A percentile compares a stretch with the other conserved stretches of the same genome.
phyloP scores from a whole-genome alignment of 2,113 vertebrate species.

The Xiphorhynchus elegans region DNA sequence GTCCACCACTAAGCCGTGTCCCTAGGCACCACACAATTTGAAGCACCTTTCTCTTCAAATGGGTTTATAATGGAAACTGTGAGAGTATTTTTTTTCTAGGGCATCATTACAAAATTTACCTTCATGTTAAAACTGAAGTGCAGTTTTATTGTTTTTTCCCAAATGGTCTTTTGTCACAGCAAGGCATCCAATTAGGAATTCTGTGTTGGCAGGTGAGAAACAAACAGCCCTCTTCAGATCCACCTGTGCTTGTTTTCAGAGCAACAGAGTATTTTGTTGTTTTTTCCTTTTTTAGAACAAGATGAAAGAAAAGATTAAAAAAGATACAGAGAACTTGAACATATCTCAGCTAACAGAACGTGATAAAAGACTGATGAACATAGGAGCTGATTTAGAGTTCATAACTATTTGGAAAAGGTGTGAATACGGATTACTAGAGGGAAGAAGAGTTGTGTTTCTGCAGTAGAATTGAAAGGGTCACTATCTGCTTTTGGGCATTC shows the following conservation, averaged over 20 bases:
- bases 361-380: neutral
- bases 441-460: neutral
- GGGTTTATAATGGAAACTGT: neutral
- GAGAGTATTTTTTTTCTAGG: constrained; percentile 7
- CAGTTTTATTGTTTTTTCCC: neutral
- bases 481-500: neutral
- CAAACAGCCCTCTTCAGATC: constrained; percentile 20
- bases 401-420: neutral
- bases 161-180: neutral
- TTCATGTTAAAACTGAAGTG: constrained; percentile 8
- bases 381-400: neutral
- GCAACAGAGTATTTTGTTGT: neutral
- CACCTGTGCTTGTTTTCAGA: neutral
- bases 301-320: neutral
- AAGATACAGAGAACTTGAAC: neutral
- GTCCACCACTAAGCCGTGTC: neutral
- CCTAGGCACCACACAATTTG: neutral
- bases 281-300: neutral
- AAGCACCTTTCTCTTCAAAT: neutral
- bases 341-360: neutral
- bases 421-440: neutral
- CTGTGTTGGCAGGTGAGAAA: constrained; percentile 17
- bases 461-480: neutral
- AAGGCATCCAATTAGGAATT: constrained; percentile 34
- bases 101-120: neutral